Base-by-base conservation (phyloP, 2,888 invertebrate genomes). In the Cosmorhoe ocellata region DNA sequence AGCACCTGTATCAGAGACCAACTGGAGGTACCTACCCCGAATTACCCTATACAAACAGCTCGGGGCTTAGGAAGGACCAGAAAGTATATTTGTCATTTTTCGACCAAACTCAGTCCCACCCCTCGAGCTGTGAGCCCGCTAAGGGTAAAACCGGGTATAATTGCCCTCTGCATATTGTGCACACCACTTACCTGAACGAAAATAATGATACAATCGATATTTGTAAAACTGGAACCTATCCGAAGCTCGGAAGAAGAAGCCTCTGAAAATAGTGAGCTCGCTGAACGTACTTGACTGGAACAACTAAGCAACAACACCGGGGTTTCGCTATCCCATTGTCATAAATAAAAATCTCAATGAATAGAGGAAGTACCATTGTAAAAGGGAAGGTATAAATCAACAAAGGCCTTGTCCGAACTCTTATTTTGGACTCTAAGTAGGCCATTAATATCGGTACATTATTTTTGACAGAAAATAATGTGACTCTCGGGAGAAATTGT, bases 391-490 rank as follows among this genome's bases (percentile, higher is more conserved):
- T 24, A 44, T 44, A 44, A 44, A 44, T 44, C 37, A 44, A 41
- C 22, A 32, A 32, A 8, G 31, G 18, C 7, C 24, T 2, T 24
- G 22, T 34, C 18, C n/a, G 10, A 37, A 27, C 27, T 27, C 22
- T 30, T 11, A 11, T 30, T 30, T 30, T 10, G 13, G 8, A 13
- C n/a, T 34, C 13, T 5, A n/a, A 13, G 27, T 10, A n/a, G 6
- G 13, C 18, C 38, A 50, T 50, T 50, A 43, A 11, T 48, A 18
- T 26, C 13, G 12, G n/a, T 28, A 48, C 26, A 48, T 48, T 48
- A 49, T 43, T 32, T 50, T 38, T 50, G 49, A 50, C 43, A 30
- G 12, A 38, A 43, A 50, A 38, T 22, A 33, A 49, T 49, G 31
- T 22, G 18, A 10, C 49, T 38, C 43, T 24, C 2, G 49, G 38